Evolutionary conservation across 2,113 vertebrate genomes (phyloP).

Genomic region (Thunnus maccoyii): DNA sequence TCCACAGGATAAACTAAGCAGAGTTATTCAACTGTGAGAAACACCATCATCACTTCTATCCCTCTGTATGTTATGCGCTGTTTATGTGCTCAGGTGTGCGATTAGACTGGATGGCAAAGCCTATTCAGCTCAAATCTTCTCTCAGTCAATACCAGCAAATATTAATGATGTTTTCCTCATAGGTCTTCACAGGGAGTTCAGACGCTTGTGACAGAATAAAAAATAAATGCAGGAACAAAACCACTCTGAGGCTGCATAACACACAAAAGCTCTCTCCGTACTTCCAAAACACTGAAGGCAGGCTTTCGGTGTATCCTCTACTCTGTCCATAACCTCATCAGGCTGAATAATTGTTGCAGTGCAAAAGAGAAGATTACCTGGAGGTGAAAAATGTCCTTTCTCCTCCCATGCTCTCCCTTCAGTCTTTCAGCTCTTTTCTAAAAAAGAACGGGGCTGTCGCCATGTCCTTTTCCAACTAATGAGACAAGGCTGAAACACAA

Average conservation of each 20-base stretch:
- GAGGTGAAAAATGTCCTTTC: slow-evolving; percentile 64
- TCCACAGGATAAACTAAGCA: slow-evolving; percentile 16
- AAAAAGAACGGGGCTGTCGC: slow-evolving; percentile 8
- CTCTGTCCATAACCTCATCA: slow-evolving; percentile 73
- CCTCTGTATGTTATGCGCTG: slow-evolving; percentile 15
- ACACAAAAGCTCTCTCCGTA: slow-evolving; percentile 32
- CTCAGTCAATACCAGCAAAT: slow-evolving; percentile 59
- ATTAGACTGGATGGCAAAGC: slow-evolving; percentile 43
- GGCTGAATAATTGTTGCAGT: slow-evolving; percentile 71
- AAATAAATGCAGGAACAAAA: slow-evolving; percentile 35
- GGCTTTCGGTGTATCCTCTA: slow-evolving; percentile 55
- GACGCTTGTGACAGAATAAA: slow-evolving; percentile 48
- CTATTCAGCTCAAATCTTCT: slow-evolving; percentile 50
- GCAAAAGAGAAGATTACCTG: slow-evolving; percentile 61
- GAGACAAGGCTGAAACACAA: slow-evolving; percentile 47
- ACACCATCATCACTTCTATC: slow-evolving; percentile 24
- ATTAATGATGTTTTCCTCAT: slow-evolving; percentile 64
- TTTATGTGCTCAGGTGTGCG: slow-evolving; percentile 53
- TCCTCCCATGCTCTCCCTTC: slow-evolving; percentile 7
- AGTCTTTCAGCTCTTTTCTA: slow-evolving; percentile 18
- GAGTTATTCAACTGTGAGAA: slow-evolving; percentile 21
- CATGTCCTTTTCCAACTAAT: slow-evolving; percentile 45
- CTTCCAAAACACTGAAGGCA: slow-evolving; percentile 52
- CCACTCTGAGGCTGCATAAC: slow-evolving; percentile 2
- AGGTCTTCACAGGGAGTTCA: slow-evolving; percentile 38